Evolutionary conservation across 2,888 invertebrate genomes (phyloP).

Genomic region (Choreutis nemorana): DNA sequence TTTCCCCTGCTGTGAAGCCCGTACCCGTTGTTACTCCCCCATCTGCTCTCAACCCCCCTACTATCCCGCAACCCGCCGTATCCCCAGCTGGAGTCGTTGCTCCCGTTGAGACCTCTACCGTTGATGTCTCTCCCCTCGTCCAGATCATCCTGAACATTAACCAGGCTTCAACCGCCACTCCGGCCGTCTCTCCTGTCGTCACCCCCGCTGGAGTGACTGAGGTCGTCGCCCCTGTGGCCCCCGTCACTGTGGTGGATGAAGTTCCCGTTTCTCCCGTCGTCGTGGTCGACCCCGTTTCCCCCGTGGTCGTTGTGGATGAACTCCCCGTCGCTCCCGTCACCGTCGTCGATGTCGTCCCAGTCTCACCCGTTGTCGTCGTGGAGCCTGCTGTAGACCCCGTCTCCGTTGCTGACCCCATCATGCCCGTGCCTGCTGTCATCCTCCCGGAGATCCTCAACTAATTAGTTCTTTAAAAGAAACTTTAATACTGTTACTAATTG

Average conservation of each 20-base stretch:
- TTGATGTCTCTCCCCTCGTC: slow-evolving; percentile 16
- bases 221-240: too few relatives aligned
- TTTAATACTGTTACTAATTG: too few relatives aligned
- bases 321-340: slow-evolving; percentile 5
- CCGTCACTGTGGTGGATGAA: too few relatives aligned
- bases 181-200: slow-evolving; percentile 10
- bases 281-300: too few relatives aligned
- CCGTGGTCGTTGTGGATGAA: slow-evolving; percentile 4
- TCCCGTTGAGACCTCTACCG: slow-evolving; percentile 10
- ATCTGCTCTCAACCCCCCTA: too few relatives aligned
- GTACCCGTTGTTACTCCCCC: too few relatives aligned
- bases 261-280: too few relatives aligned
- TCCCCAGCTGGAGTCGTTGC: slow-evolving; percentile 10
- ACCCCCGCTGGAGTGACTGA: slow-evolving; percentile 10
- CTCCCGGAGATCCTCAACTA: slow-evolving; percentile 29
- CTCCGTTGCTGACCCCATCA: too few relatives aligned
- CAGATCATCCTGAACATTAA: slow-evolving; percentile 28
- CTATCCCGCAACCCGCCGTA: too few relatives aligned
- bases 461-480: too few relatives aligned
- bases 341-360: slow-evolving; percentile 10
- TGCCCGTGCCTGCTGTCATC: slow-evolving; percentile 10
- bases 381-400: slow-evolving; percentile 5
- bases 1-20: slow-evolving; percentile 3
- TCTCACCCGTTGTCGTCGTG: slow-evolving; percentile 9
- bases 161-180: slow-evolving; percentile 9